Evolutionary conservation across 2,888 invertebrate species (phyloP).

Genomic region (Sarcophaga carnaria): DNA sequence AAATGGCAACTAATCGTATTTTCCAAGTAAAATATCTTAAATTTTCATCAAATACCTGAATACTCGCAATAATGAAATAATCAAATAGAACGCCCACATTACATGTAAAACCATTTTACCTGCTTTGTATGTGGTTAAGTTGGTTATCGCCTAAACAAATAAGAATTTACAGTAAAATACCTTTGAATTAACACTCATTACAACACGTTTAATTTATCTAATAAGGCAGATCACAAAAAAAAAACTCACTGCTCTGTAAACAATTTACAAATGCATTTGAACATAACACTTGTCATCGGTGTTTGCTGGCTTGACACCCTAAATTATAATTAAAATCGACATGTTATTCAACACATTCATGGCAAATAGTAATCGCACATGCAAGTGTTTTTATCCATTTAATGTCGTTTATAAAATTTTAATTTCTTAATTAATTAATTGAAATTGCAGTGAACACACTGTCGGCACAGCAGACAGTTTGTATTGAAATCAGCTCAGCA

Average conservation of each 20-base stretch:
- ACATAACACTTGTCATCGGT: constrained; percentile 46
- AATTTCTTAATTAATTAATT: constrained; percentile 70
- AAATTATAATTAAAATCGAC: constrained; percentile 60
- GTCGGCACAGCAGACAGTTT: constrained; percentile 10
- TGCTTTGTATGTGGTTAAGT: background rate
- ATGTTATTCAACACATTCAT: constrained; percentile 35
- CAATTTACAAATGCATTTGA: constrained; percentile 32
- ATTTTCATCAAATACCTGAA: background rate
- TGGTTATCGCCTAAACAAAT: background rate
- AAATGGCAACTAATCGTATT: no score
- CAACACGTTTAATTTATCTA: constrained; percentile 30
- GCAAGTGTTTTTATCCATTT: background rate
- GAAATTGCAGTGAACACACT: constrained; percentile 44
- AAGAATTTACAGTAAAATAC: background rate
- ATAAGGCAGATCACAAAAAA: constrained; percentile 42
- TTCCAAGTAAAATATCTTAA: no score
- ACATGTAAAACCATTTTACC: background rate
- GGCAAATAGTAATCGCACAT: background rate
- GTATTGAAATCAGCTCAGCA: constrained; percentile 25
- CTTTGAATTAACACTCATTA: background rate
- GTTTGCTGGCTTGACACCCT: constrained; percentile 34
- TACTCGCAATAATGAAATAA: background rate
- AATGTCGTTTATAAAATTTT: constrained; percentile 23
- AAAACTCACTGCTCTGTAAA: background rate
- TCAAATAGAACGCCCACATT: background rate